Base-by-base conservation (phyloP, 1,140 invertebrate species). In the Venturia canescens region DNA sequence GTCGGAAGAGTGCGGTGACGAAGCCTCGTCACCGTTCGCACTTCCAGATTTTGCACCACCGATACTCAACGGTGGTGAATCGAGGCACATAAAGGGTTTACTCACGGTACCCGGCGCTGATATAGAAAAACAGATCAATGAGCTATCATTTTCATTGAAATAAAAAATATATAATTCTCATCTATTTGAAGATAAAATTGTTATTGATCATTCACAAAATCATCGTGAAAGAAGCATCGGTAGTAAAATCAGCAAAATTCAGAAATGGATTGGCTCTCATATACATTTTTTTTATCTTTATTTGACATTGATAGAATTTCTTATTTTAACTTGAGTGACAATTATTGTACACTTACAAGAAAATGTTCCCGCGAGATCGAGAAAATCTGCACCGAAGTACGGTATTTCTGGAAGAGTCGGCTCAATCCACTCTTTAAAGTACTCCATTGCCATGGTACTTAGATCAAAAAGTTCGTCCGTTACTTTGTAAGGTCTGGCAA, bases 391-490 rank as follows among this genome's bases (percentile, higher is more conserved):
- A 81, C 95, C 95, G 91, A 97, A 97, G 90, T 96, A 97, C 26
- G 96, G 95, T 82, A 98, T 96, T 90, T 97, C 96, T 31, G 97
- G 97, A 83, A 98, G 92, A 80, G 95, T 96, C 44, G 96, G 96
- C 89, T 97, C 97, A 87, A 98, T 97, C 83, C 95, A 95, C 91
- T 98, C 97, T 89, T 97, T 97, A 86, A 97, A 98, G 91, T 97
- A 97, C 90, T 98, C 97, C 96, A 97, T 97, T 29, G 97, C 97
- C 97, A 97, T 97, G 27, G 97, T 97, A 34, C 96, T 97, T 71
- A 98, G 92, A 93, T 97, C 97, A 92, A 97, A 97, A n/a, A 98
- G 92, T 90, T 98, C 97, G 91, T 97, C 97, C 9, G 96, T 97
- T 53, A 97, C 96, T 92, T 97, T 97, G 88, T 96, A 97, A 70